phyloP scores from a whole-genome alignment of 1,140 invertebrate genomes.

The Lordiphosa stackelbergi region DNA sequence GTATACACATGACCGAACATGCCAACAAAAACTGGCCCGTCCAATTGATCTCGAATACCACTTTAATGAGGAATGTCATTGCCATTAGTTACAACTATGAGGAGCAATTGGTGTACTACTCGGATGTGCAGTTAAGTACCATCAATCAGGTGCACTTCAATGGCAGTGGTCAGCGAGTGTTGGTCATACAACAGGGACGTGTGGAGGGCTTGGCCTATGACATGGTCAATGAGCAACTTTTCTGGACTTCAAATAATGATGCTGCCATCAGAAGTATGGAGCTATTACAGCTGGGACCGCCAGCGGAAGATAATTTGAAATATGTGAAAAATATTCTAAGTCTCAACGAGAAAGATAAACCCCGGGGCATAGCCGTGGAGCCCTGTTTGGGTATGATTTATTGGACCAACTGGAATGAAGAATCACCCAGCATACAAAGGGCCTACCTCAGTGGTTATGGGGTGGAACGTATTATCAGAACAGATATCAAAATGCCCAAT shows the following conservation, averaged over 20 bases:
- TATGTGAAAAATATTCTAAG: constrained; percentile 82
- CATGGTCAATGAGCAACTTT: constrained; percentile 81
- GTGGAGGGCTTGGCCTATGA: constrained; percentile 91
- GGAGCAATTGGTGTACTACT: constrained; percentile 86
- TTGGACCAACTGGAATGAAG: constrained; percentile 91
- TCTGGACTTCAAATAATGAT: constrained; percentile 92
- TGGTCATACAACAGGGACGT: constrained; percentile 86
- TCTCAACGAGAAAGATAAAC: constrained; percentile 85
- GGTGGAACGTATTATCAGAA: constrained; percentile 84
- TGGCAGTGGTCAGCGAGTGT: constrained; percentile 83
- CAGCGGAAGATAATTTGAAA: constrained; percentile 67
- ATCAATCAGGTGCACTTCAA: constrained; percentile 92
- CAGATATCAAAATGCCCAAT: constrained; percentile 90
- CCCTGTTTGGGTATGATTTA: constrained; percentile 86
- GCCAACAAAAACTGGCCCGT: constrained; percentile 86
- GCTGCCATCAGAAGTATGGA: constrained; percentile 84
- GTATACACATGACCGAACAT: constrained; percentile 84
- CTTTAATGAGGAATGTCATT: constrained; percentile 88
- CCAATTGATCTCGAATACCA: constrained; percentile 82
- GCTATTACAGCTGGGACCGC: constrained; percentile 70
- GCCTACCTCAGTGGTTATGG: constrained; percentile 83
- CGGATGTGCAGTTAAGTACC: constrained; percentile 89
- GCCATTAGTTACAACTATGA: constrained; percentile 89
- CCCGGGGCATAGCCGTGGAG: constrained; percentile 89
- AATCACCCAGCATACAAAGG: constrained; percentile 85